Evolutionary conservation across 2,113 vertebrate species (phyloP), one percentile per base, ranked within the genome.

Genomic region (Orientallactaga bullata): DNA sequence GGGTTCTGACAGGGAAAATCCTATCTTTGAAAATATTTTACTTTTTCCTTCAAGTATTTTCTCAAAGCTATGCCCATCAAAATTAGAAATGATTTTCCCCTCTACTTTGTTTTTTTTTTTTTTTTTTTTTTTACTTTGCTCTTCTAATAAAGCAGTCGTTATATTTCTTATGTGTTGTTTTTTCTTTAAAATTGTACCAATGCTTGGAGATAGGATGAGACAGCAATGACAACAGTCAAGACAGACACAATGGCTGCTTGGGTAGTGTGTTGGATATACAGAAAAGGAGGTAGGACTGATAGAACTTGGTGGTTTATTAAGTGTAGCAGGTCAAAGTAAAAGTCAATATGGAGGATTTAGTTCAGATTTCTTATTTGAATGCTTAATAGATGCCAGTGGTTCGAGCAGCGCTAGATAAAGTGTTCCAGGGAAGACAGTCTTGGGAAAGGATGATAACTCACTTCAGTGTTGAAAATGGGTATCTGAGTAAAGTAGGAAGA

Each of bases 11-110:
- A 55, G 12, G 55, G 55, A 13, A 55, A 55, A 55, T 47, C 42
- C 42, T 47, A 47, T 8, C 26, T 37, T 92, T 61, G 26, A 73
- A 93, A 84, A 37, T 91, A 77, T 71, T 88, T 88, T 77, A 18
- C 39, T 37, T 69, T 18, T 79, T 15, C 32, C 28, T 88, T 42
- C 60, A 87, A 61, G 35, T 73, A 90, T 78, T 83, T 91, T 37
- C 61, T n/a, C 47, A 90, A 78, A 89, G 20, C 20, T 77, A 30
- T 60, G 21, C 23, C 16, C 35, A 61, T 88, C 37, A 79, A 90
- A 94, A 26, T 35, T 80, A 85, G 55, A 76, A 42, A n/a, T 81
- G 72, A 18, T 51, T 51, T 92, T 37, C 47, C 73, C 5, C 32
- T 63, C 55, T 16, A 55, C 12, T 6, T 55, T 55, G 15, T 92